These are phyloP conservation scores for Scaeva pyrastri DNA, from an alignment of 2,888 invertebrate genomes.

Conservation along the genomic window DNA sequence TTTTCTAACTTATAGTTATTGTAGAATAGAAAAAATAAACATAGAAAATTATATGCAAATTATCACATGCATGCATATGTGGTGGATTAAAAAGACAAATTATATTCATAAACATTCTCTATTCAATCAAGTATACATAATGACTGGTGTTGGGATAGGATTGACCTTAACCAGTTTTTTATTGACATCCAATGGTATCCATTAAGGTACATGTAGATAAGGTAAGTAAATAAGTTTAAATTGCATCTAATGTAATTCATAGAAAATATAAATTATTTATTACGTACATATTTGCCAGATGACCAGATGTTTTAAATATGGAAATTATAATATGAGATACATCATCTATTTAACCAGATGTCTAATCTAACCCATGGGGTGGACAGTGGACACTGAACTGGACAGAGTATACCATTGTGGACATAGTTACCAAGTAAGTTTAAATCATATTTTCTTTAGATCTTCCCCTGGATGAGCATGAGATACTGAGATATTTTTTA, in stretches of 20 bases:
- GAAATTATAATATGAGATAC: neutral
- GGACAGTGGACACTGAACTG: neutral
- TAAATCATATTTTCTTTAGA: no score
- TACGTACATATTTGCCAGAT: neutral
- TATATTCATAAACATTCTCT: slow-evolving; percentile 12
- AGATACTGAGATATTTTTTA: neutral
- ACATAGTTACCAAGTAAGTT: slow-evolving; percentile 19
- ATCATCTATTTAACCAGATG: slow-evolving; percentile 16
- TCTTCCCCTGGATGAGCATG: neutral
- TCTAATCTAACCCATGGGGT: neutral
- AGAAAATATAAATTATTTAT: neutral
- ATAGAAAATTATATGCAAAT: neutral
- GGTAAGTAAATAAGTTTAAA: neutral
- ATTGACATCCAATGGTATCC: slow-evolving; percentile 8
- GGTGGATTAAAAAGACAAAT: neutral
- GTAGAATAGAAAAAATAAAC: neutral
- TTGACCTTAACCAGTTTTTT: neutral
- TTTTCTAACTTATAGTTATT: neutral
- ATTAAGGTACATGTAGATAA: neutral
- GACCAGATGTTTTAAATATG: slow-evolving; percentile 1
- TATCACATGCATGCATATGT: neutral
- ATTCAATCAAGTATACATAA: neutral
- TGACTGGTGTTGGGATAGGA: slow-evolving; percentile 12
- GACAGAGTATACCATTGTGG: no score
- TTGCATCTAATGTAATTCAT: neutral